Evolutionary conservation across 2,113 vertebrate species (phyloP).

Genomic region (Eulemur rufifrons): DNA sequence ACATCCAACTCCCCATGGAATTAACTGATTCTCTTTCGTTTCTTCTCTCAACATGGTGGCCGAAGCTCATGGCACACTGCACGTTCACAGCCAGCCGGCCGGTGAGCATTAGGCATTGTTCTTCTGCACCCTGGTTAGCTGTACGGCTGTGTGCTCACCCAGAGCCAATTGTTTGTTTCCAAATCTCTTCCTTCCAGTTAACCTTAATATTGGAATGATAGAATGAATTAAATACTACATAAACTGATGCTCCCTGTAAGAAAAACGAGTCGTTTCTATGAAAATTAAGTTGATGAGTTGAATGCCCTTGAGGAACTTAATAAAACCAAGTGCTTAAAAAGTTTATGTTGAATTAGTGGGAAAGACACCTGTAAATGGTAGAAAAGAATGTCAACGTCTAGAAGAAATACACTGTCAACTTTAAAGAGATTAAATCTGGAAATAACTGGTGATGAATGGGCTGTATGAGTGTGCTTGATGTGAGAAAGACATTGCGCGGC

Average conservation of each 20-base stretch:
- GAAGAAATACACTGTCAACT: neutral
- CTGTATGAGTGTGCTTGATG: neutral
- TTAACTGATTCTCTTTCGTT: neutral
- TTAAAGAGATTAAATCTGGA: constrained; percentile 13
- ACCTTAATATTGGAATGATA: neutral
- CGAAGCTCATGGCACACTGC: neutral
- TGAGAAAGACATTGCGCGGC: neutral
- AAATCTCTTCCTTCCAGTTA: neutral
- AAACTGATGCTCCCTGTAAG: neutral
- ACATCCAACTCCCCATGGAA: neutral
- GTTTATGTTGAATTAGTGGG: neutral
- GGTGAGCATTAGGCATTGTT: fast-evolving
- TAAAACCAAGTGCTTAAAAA: neutral
- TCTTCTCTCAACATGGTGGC: neutral
- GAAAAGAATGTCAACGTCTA: neutral
- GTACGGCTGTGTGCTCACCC: neutral
- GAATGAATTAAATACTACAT: neutral
- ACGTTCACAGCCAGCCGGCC: fast-evolving
- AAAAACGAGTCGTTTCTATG: neutral
- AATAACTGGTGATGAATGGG: neutral
- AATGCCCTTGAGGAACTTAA: neutral
- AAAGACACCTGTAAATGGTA: neutral
- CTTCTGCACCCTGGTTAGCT: neutral
- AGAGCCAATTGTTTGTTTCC: neutral
- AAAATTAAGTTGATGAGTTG: constrained; percentile 10